Evolutionary conservation across 1,140 invertebrate species (phyloP), one percentile per base, ranked within the genome.

Genomic region (Ceratosolen fusciceps): DNA sequence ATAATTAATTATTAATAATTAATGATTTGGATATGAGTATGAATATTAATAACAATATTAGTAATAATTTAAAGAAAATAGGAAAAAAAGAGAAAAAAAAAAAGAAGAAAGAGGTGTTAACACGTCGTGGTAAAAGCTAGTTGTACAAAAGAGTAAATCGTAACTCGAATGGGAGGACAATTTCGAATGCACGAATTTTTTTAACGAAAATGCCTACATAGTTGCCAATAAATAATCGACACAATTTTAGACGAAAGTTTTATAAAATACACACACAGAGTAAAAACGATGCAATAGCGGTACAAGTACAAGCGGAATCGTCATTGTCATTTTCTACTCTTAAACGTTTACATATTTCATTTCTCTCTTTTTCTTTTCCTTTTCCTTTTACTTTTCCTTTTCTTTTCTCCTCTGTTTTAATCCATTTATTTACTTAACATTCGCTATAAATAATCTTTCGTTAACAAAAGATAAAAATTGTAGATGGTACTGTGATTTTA

Each of bases 141-240:
- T 80, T 80, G 79, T 80, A 79, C 78, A 80, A 75, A 80, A 80
- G n/a, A 68, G 14, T 75, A 75, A 58, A 54, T 79, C n/a, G 54
- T 79, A 74, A 79, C 74, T 37, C 26, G 10, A 47, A 60, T 21
- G 39, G 52, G 73, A 73, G 58, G 67, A 70, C 19, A 73, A 73
- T 74, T 49, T n/a, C n/a, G 54, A 80, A 60, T 79, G 71, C 54
- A 79, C 31, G 72, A 74, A 31, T 79, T 79, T 77, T 70, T 29
- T 74, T 68, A 10, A 39, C 24, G 65, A 43, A 31, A 60, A 47
- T 34, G 26, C 39, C 21, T 26, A 34, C 47, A 52, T 34, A 62
- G 8, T 77, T 60, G n/a, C 12, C 29, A 49, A 73, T 65, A 65
- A 37, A 54, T 62, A 68, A 24, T 52, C 37, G 19, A 4, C 39